Evolutionary conservation across 1,140 invertebrate species (phyloP), one percentile per base, ranked within the genome.

Genomic region (Eriosoma lanigerum): DNA sequence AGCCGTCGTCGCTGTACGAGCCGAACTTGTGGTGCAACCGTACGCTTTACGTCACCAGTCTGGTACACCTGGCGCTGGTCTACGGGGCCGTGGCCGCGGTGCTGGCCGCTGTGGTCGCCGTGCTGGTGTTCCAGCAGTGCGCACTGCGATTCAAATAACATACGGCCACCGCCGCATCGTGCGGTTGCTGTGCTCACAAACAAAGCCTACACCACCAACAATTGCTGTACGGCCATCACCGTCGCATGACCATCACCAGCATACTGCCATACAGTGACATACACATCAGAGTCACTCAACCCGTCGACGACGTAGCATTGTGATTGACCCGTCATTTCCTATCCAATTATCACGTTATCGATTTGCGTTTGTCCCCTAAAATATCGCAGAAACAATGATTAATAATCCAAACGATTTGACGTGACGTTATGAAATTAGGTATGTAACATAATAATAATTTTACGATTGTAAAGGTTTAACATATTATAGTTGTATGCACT

Each of bases 11-110:
- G 21, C 87, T 93, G 44, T 92, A 90, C 85, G 89, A 92, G 76
- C 91, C 91, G 0, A 91, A 92, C 85, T 86, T 87, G 44, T 94
- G 93, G 90, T 94, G 93, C 84, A 88, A 92, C 85, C 89, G 89
- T 75, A 92, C 90, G 0, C 87, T 94, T 6, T 95, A 94, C 86
- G 88, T 92, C 64, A 94, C 93, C 85, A 88, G 93, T 0, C 85
- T 95, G 76, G 89, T 91, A 10, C 93, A 94, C 84, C 87, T 94
- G 0, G 88, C 88, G 58, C 88, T 92, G 15, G 87, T 92, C 29
- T 82, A 82, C 46, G 32, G 21, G 38, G 38, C 46, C 21, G 54
- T 24, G 0, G 29, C 52, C 4, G 76, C 81, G 5, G 72, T 84
- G 17, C 15, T 84, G 0, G 93, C 93, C 85, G 86, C 89, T 0